phyloP scores from a whole-genome alignment of 23 tunicate species.

The Corella eumyota region DNA sequence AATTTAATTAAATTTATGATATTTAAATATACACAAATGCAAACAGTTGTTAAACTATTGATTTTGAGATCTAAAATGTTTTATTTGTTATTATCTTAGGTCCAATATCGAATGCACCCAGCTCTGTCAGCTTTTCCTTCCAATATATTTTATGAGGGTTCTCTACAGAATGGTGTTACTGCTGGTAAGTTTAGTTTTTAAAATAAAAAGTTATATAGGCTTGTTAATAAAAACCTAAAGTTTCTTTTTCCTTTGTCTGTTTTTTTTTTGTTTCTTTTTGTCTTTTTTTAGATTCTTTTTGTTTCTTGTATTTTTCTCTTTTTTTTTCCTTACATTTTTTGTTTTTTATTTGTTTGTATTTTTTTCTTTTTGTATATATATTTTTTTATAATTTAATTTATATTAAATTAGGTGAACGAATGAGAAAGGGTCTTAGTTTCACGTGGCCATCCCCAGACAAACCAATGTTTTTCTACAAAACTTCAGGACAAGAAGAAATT shows the following conservation, averaged over 20 bases:
- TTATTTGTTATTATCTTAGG: too few species aligned
- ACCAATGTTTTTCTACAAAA: constrained; percentile 98
- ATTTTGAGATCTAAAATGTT: too few species aligned
- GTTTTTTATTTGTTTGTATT: not conserved
- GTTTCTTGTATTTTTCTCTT: not conserved
- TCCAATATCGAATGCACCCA: constrained; percentile 97
- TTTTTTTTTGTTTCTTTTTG: not conserved
- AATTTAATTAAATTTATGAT: too few species aligned
- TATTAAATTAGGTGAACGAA: constrained; percentile 62
- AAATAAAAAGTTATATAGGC: not conserved
- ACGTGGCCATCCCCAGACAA: constrained; percentile 97
- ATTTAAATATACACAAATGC: too few species aligned
- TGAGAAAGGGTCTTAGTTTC: constrained; percentile 79
- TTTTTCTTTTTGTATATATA: not conserved
- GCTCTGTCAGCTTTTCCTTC: constrained; percentile 97
- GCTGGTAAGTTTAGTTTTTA: constrained; percentile 34
- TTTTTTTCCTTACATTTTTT: not conserved
- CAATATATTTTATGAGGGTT: constrained; percentile 93
- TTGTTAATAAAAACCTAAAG: not conserved
- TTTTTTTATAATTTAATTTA: not conserved
- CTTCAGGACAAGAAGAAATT: constrained; percentile 95
- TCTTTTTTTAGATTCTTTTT: not conserved
- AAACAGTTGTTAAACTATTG: too few species aligned
- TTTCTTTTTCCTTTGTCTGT: not conserved
- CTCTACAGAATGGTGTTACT: constrained; percentile 95